A percentile compares a stretch with the other conserved stretches of the same genome.
Evolutionary conservation across 2,113 vertebrate species (phyloP).

Genomic region (Oncorhynchus gorbuscha): DNA sequence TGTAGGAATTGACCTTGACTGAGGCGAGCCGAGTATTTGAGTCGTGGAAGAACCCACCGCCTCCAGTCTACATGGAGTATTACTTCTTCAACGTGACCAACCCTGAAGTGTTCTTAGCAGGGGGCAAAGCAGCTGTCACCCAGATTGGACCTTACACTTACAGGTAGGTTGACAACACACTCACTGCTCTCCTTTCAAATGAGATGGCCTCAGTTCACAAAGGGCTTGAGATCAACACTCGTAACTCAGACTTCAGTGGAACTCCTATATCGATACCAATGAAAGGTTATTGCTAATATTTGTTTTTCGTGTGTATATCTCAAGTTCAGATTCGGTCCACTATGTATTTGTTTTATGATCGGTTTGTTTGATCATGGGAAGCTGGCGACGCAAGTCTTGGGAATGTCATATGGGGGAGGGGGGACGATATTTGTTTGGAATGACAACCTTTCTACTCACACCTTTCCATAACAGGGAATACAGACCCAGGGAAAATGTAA

Average conservation of each 20-base stretch:
- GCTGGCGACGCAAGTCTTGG: not conserved
- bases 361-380: not conserved
- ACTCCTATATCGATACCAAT: too few species aligned
- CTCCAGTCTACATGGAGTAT: slow-evolving; percentile 92
- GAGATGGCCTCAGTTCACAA: not conserved
- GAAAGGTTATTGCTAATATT: too few species aligned
- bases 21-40: slow-evolving; percentile 85
- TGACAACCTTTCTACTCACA: not conserved
- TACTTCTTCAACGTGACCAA: slow-evolving; percentile 97
- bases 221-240: too few species aligned
- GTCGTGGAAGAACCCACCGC: slow-evolving; percentile 89
- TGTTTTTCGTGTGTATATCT: too few species aligned
- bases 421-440: slow-evolving; percentile 29
- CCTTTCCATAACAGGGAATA: slow-evolving; percentile 79
- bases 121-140: slow-evolving; percentile 80
- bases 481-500: slow-evolving; percentile 83
- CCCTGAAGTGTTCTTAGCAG: slow-evolving; percentile 83
- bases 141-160: slow-evolving; percentile 95
- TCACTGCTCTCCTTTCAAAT: not conserved
- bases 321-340: not conserved
- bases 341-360: not conserved
- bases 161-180: slow-evolving; percentile 71
- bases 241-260: too few species aligned
- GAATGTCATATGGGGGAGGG: not conserved
- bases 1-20: slow-evolving; percentile 83